These are phyloP conservation scores for Pterocles gutturalis DNA, from an alignment of 2,113 vertebrate species.

Conservation along the genomic window DNA sequence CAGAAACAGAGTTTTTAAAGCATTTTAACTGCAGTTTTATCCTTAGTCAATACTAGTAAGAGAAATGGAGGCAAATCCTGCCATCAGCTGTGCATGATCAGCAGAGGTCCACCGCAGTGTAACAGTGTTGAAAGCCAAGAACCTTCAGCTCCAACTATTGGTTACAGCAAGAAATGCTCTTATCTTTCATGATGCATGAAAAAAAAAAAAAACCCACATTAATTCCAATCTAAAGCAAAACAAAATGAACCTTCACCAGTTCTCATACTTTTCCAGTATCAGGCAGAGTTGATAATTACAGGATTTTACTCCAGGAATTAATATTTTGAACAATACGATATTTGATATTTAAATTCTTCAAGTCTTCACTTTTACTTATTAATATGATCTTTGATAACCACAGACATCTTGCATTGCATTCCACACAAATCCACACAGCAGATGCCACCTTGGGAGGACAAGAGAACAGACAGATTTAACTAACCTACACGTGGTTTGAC, in stretches of 20 bases:
- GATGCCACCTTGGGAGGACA: conserved; percentile 39
- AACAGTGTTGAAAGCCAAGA: not conserved
- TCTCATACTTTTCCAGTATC: conserved; percentile 12
- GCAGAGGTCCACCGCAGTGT: not conserved
- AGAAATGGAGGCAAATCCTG: conserved; percentile 53
- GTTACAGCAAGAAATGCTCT: conserved; percentile 6
- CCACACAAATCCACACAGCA: conserved; percentile 38
- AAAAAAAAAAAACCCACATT: not conserved
- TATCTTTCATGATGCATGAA: not conserved
- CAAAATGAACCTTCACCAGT: not conserved
- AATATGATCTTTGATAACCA: conserved; percentile 16
- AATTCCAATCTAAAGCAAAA: conserved; percentile 8
- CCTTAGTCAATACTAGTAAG: not conserved
- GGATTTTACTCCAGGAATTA: conserved; percentile 55
- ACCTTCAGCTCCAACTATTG: conserved; percentile 6
- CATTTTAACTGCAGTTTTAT: not conserved
- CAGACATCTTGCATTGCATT: conserved; percentile 8
- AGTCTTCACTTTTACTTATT: conserved; percentile 21
- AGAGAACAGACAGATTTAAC: conserved; percentile 22
- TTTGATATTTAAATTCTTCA: conserved; percentile 4
- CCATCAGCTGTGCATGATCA: conserved; percentile 25
- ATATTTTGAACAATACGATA: not conserved
- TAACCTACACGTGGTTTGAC: not conserved
- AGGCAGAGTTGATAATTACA: conserved; percentile 50
- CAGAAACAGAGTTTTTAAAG: not conserved